Evolutionary conservation across 53 echinoderm and acorn worm genomes (phyloP), one percentile per base, ranked within the genome.

Genomic region (Hippasteria phrygiana): DNA sequence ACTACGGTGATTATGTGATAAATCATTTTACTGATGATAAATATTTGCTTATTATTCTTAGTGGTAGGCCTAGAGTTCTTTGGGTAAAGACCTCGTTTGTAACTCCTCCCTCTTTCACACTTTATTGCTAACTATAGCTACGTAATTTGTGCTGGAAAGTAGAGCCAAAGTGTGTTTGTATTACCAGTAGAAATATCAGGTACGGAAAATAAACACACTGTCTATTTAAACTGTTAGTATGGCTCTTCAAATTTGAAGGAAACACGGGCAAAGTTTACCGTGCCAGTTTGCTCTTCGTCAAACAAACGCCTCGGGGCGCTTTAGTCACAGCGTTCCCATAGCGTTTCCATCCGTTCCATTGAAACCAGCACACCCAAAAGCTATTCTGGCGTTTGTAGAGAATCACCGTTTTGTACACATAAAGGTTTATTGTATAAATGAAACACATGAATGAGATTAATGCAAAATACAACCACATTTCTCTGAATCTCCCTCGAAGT

Each of bases 21-120:
- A 63, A n/a, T 56, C n/a, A 5, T 24, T 33, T 55, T 53, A 55
- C 39, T 62, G 43, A 81, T 65, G 46, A 81, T 65, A 37, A 41
- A 72, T 35, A 66, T 65, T 81, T 81, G 65, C 63, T n/a, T n/a
- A 40, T 40, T 81, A 81, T 81, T 81, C 81, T 63, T 81, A 81
- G 81, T 55, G 22, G 46, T 81, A 81, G 76, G 50, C 46, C 42
- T 46, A 45, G 62, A 42, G 32, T 80, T 41, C 41, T 81, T 81
- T 65, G 81, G 65, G 26, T 59, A 31, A 81, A 81, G 62, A 64
- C 65, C 63, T 41, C 14, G 76, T 81, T 64, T 55, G 81, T 81
- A 41, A 42, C 33, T 38, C 39, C 62, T 62, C 41, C 37, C 27
- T 81, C 55, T 81, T 43, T 65, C 81, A 28, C 43, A 43, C 42